Percentiles rank a stretch among this genome's conserved stretches.
Conservation (phyloP, 2,797 vertebrate species). For the Gorsachius magnificus region DNA sequence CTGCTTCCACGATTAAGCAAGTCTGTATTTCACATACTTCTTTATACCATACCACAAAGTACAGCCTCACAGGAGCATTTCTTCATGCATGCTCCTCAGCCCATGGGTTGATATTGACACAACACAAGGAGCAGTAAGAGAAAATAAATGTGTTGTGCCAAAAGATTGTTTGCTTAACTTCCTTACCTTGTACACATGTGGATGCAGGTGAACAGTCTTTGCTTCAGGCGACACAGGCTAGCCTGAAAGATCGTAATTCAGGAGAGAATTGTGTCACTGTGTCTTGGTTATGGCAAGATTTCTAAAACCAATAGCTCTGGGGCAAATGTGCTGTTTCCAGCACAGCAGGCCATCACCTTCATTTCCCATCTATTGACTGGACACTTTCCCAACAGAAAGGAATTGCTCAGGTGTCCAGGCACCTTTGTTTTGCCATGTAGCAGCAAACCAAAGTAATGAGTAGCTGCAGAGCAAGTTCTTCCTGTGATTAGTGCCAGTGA, state of each 20-base stretch:
- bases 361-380: neutral
- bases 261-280: neutral
- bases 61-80: neutral
- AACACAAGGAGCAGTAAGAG: neutral
- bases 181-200: neutral
- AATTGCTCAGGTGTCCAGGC: neutral
- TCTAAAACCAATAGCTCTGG: neutral
- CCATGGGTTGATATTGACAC: neutral
- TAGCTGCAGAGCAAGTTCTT: neutral
- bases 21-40: neutral
- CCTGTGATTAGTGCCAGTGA: neutral
- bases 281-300: neutral
- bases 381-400: neutral
- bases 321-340: neutral
- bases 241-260: neutral
- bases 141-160: neutral
- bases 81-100: neutral
- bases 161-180: neutral
- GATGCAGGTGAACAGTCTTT: rapidly evolving
- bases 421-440: neutral
- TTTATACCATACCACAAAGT: neutral
- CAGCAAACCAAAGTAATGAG: neutral
- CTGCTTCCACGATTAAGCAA: neutral
- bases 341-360: neutral
- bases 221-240: neutral